Percentiles rank a stretch among this genome's conserved stretches.
These are phyloP conservation scores for Rhopalosiphum maidis DNA, from an alignment of 1,140 invertebrate genomes.

Conservation along the genomic window DNA sequence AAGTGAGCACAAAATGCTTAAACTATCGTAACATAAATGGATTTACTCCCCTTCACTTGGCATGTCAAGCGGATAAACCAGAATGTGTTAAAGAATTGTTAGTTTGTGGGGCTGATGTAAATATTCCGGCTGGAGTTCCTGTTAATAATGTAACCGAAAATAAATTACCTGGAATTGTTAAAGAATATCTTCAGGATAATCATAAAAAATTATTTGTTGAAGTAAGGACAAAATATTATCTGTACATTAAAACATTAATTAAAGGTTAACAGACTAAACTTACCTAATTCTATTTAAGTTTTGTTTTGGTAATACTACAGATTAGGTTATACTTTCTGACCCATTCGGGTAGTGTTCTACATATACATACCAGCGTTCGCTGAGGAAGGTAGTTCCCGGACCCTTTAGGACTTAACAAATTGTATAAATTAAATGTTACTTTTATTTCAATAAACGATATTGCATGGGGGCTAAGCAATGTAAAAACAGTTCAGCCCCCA, in stretches of 20 bases:
- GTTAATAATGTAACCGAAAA: conserved; percentile 65
- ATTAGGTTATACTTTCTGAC: neutral
- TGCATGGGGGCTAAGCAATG: no score
- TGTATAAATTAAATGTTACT: no score
- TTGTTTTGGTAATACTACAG: neutral
- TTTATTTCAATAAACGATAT: no score
- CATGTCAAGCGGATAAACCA: conserved; percentile 82
- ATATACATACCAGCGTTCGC: no score
- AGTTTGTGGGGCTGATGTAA: conserved; percentile 83
- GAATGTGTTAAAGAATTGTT: conserved; percentile 87
- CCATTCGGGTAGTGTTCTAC: no score
- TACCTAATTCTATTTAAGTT: neutral
- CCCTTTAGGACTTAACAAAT: no score
- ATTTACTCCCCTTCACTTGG: conserved; percentile 84
- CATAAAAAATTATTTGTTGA: conserved; percentile 70
- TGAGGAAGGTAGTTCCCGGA: no score
- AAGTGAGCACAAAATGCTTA: conserved; percentile 64
- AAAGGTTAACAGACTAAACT: neutral
- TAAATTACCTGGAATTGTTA: conserved; percentile 63
- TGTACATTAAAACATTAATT: neutral
- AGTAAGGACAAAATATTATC: conserved; percentile 58
- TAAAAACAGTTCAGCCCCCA: no score
- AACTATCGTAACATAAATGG: conserved; percentile 82
- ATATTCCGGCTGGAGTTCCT: conserved; percentile 66
- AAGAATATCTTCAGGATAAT: conserved; percentile 72